These are phyloP conservation scores for Myotis vivesi DNA, from an alignment of 2,797 vertebrate genomes.

Conservation along the genomic window DNA sequence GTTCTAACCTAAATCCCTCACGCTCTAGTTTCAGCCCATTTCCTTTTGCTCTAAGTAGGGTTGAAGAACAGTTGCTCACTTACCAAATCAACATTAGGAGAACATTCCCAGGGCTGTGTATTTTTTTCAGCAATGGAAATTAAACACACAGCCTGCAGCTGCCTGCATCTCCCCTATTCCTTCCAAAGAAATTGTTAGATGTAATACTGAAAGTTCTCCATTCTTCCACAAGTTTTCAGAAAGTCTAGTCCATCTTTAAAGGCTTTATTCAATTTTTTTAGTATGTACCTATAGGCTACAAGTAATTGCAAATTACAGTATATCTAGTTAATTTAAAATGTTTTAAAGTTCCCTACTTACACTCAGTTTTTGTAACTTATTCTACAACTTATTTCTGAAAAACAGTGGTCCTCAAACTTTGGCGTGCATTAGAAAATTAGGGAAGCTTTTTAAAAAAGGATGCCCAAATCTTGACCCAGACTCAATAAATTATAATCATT, in stretches of 20 bases:
- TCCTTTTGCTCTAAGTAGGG: constrained; percentile 19
- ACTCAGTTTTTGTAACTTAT: not conserved
- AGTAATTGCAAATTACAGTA: not conserved
- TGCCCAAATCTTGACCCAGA: not conserved
- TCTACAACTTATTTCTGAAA: constrained; percentile 39
- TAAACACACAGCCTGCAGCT: constrained; percentile 3
- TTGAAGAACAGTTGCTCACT: constrained; percentile 27
- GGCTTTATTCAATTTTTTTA: constrained; percentile 2
- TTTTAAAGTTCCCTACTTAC: not conserved
- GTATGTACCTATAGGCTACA: not conserved
- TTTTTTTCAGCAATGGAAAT: constrained; percentile 47
- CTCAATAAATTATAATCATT: not conserved
- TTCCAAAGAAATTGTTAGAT: constrained; percentile 64
- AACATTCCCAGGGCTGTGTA: not conserved
- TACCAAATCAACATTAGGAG: constrained; percentile 36
- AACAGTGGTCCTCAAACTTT: not conserved
- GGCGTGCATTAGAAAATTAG: not conserved
- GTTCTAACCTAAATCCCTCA: constrained; percentile 64
- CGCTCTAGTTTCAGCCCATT: not conserved
- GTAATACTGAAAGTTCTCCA: not conserved
- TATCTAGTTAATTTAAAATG: not conserved
- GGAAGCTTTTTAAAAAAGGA: constrained; percentile 19
- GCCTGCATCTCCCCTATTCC: constrained; percentile 4
- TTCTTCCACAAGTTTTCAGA: constrained; percentile 7
- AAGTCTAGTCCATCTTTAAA: not conserved